Conservation (phyloP, 2,113 vertebrate genomes). For the Platanista minor region DNA sequence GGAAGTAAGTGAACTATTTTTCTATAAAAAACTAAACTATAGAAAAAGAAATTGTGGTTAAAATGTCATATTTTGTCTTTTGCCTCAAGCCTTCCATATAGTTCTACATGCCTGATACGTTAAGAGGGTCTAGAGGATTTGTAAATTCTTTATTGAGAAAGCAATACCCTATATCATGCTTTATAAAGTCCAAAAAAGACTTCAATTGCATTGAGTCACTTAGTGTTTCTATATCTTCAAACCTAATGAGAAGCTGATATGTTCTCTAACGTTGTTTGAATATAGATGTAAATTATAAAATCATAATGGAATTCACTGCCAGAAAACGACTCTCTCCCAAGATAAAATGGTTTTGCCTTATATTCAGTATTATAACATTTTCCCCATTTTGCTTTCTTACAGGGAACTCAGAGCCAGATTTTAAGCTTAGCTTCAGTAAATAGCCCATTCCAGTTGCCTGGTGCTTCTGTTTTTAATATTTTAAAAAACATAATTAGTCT, state of each 20-base stretch:
- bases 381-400: background rate
- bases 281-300: background rate
- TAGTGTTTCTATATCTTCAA: slow-evolving; percentile 21
- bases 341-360: slow-evolving; percentile 16
- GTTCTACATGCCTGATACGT: background rate
- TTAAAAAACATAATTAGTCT: background rate
- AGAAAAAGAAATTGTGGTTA: slow-evolving; percentile 8
- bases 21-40: slow-evolving; percentile 16
- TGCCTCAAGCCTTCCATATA: background rate
- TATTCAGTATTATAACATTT: background rate
- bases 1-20: slow-evolving; percentile 72
- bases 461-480: slow-evolving; percentile 42
- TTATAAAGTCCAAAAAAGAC: background rate
- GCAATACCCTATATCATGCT: background rate
- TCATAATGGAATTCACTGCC: background rate
- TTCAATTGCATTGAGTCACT: background rate
- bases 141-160: slow-evolving; percentile 36
- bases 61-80: slow-evolving; percentile 21
- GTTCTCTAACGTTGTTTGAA: background rate
- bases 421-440: slow-evolving; percentile 4
- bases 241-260: background rate
- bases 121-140: background rate
- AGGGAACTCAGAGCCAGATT: background rate
- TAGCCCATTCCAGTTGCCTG: background rate
- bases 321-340: background rate